Conservation (phyloP, 2,113 vertebrate genomes). For the Gavialis gangeticus region DNA sequence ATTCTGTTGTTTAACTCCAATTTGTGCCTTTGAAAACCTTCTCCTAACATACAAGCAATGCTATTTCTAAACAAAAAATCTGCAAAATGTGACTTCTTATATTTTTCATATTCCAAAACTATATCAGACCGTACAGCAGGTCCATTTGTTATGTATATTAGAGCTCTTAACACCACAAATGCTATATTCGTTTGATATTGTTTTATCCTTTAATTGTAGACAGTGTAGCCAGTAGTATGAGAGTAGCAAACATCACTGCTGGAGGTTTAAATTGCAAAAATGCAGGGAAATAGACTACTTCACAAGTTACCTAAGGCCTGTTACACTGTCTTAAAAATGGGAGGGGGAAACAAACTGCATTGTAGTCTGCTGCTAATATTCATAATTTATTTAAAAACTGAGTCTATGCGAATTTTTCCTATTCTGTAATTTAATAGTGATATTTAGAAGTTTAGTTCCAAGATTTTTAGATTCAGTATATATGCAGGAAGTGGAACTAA, state of each 20-base stretch:
- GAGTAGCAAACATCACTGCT: not conserved
- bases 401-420: conserved; percentile 63
- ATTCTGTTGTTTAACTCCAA: not conserved
- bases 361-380: conserved; percentile 69
- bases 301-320: not conserved
- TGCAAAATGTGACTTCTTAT: not conserved
- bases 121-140: not conserved
- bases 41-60: not conserved
- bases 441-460: conserved; percentile 62
- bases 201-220: not conserved
- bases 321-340: not conserved
- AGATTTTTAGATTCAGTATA: conserved; percentile 40
- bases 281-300: not conserved
- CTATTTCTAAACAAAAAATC: not conserved
- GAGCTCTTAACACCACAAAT: not conserved
- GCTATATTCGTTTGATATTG: not conserved
- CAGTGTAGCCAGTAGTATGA: not conserved
- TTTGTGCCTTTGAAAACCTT: not conserved
- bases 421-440: conserved; percentile 73
- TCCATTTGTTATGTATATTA: not conserved
- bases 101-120: not conserved
- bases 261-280: not conserved
- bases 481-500: conserved; percentile 58
- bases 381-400: conserved; percentile 59
- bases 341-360: conserved; percentile 7